A percentile compares a stretch with the other conserved stretches of the same genome.
Conservation (phyloP, 2,888 invertebrate genomes). For the Noctua pronuba region DNA sequence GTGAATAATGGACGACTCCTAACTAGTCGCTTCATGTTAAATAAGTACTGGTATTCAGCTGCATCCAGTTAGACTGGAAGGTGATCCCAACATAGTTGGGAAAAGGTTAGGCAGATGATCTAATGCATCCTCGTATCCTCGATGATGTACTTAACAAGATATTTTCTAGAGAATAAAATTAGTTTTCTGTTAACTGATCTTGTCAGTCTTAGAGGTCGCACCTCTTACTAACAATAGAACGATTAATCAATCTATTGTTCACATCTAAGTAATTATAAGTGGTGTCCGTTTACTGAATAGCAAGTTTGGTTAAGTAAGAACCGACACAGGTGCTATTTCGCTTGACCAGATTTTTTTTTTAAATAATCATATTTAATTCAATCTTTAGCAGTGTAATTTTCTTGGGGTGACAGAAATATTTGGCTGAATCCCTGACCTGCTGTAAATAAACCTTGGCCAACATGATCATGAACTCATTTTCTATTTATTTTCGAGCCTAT, state of each 20-base stretch:
- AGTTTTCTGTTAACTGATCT: slow-evolving; percentile 6
- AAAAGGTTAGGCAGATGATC: neutral
- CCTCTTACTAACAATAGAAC: slow-evolving; percentile 19
- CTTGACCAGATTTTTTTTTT: neutral
- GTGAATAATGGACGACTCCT: too few relatives aligned
- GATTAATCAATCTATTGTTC: slow-evolving; percentile 17
- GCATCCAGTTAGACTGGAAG: neutral
- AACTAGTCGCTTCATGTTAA: neutral
- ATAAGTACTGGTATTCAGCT: neutral
- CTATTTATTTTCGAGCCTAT: neutral
- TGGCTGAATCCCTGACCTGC: neutral
- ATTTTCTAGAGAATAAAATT: slow-evolving; percentile 8
- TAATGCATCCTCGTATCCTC: neutral
- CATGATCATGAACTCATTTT: neutral
- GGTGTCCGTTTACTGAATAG: neutral
- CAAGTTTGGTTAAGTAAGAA: too few relatives aligned
- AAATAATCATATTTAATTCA: neutral
- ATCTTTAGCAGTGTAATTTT: neutral
- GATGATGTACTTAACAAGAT: neutral
- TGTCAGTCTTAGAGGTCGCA: slow-evolving; percentile 3
- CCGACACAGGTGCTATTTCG: neutral
- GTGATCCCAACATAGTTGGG: neutral
- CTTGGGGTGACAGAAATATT: neutral
- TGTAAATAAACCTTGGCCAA: too few relatives aligned
- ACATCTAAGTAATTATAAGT: neutral